Base-by-base conservation (phyloP, 2,113 vertebrate genomes). In the Alouatta palliata region DNA sequence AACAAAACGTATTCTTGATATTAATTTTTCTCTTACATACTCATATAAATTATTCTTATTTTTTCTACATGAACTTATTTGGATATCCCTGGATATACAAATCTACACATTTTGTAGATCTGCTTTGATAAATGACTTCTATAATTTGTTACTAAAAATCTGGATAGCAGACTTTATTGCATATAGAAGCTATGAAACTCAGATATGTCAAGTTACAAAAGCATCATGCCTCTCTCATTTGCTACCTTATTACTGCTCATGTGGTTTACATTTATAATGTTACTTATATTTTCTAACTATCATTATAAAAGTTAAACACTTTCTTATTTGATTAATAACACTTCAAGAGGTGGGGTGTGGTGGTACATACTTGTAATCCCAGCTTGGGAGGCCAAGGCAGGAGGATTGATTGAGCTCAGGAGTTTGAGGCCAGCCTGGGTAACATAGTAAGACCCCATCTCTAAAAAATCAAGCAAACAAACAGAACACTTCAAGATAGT, bases 271-370 rank as follows among this genome's bases (percentile, higher is more conserved):
- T 73, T 87, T 85, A 79, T 12, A 54, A 80, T 80, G 49, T 54
- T 80, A n/a, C 13, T 66, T 85, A 37, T 2, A 8, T 93, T 66
- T 92, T 83, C 21, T 90, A 71, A 87, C 87, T 80, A 32, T 89
- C 25, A 76, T 87, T 54, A 40, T 76, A 73, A 37, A 81, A 76
- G 35, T 76, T 61, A 3, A 80, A 8, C 25, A 75, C 40, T 12
- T 87, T 73, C 64, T 92, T 79, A 37, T 25, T 86, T 92, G 71
- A 83, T 82, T 86, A 43, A 70, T 83, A 96, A 87, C 49, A 47
- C 20, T 76, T 13, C 61, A 49, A 52, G 79, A 96, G 27, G 61
- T 19, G 14, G 32, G 32, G 66, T 17, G 66, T 35, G 32, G 14
- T 68, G 64, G 32, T 35, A 13, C 16, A 3, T 30, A 35, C 32